These are phyloP conservation scores for Ancistrus triradiatus DNA, from an alignment of 2,113 vertebrate species.

Conservation along the genomic window DNA sequence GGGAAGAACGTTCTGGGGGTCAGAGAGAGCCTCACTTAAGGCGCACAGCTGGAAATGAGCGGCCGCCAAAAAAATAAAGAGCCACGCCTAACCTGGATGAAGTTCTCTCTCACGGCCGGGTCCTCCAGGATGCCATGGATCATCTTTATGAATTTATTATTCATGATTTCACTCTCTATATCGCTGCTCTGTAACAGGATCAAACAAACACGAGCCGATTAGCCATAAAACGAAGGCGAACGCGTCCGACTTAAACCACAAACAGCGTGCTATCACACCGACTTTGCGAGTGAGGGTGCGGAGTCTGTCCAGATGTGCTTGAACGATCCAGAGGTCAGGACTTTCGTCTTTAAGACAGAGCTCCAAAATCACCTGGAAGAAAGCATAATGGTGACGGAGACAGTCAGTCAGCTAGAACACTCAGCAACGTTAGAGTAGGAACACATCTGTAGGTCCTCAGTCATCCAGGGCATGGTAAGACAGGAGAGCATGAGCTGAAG, in stretches of 20 bases:
- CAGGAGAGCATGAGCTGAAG: no score
- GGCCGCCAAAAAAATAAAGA: not conserved
- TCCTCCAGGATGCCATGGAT: constrained; percentile 42
- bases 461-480: no score
- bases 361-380: constrained; percentile 43
- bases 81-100: constrained; percentile 31
- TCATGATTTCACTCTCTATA: constrained; percentile 39
- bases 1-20: constrained; percentile 43
- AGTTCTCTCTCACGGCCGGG: constrained; percentile 29
- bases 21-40: not conserved
- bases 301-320: constrained; percentile 45
- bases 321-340: constrained; percentile 41
- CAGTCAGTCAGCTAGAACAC: no score
- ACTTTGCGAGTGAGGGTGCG: constrained; percentile 39
- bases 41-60: not conserved
- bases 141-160: constrained; percentile 41
- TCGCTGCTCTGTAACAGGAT: constrained; percentile 34
- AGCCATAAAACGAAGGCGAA: no score
- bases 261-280: not conserved
- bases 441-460: no score
- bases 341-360: constrained; percentile 37
- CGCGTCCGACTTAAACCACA: not conserved
- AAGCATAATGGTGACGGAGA: not conserved
- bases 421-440: no score
- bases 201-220: no score